These are phyloP conservation scores for Hydriomena furcata DNA, from an alignment of 2,888 invertebrate genomes.

Conservation along the genomic window DNA sequence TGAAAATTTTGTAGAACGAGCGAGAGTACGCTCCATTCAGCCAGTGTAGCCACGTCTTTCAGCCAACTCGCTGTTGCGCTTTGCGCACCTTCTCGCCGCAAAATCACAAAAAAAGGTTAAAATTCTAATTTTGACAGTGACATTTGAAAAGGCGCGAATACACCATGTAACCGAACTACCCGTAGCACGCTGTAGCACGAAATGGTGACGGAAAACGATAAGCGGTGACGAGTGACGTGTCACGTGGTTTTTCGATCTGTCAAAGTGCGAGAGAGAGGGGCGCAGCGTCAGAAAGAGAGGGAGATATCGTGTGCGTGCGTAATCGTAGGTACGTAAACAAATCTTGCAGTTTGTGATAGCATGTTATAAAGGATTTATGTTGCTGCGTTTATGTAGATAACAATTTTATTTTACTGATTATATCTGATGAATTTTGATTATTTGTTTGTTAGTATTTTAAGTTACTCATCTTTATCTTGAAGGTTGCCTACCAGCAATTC, in stretches of 20 bases:
- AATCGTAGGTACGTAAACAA: conserved; percentile 57
- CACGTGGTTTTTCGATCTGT: conserved; percentile 70
- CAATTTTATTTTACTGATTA: conserved; percentile 1
- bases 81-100: conserved; percentile 50
- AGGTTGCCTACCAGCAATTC: too few species aligned
- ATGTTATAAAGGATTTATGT: conserved; percentile 8
- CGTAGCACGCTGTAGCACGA: conserved; percentile 5
- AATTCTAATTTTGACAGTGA: conserved; percentile 24
- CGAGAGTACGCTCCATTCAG: conserved; percentile 70
- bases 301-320: conserved; percentile 47
- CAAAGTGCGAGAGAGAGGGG: conserved; percentile 67
- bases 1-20: conserved; percentile 81
- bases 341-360: conserved; percentile 31
- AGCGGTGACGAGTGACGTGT: conserved; percentile 43
- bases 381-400: conserved; percentile 7
- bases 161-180: conserved; percentile 11
- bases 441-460: background rate
- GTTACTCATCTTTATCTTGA: too few species aligned
- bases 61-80: conserved; percentile 77
- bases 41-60: conserved; percentile 80
- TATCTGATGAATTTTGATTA: background rate
- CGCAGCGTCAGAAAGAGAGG: conserved; percentile 47
- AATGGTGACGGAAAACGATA: conserved; percentile 43
- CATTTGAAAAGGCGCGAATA: conserved; percentile 22
- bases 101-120: conserved; percentile 37